A percentile compares a stretch with the other conserved stretches of the same genome.
Conservation (phyloP, 1,140 invertebrate species). For the Drosophila melanica region DNA sequence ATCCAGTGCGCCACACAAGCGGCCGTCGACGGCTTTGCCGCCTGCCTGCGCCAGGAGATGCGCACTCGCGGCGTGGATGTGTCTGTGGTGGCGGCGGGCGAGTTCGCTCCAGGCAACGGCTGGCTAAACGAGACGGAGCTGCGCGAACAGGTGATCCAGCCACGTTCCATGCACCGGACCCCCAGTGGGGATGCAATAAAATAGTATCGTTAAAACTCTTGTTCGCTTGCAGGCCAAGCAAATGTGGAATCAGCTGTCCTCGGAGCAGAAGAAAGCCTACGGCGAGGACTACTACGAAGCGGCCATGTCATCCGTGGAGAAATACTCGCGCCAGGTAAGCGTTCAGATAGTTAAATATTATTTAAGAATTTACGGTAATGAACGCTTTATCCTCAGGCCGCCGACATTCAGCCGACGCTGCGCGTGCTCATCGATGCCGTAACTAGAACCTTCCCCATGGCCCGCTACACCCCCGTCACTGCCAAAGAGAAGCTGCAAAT, state of each 20-base stretch:
- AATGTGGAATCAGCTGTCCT: conserved; percentile 91
- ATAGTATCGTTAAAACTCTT: conserved; percentile 69
- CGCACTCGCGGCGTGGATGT: conserved; percentile 90
- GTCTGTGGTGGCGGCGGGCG: conserved; percentile 92
- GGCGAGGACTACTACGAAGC: conserved; percentile 92
- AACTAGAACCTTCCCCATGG: conserved; percentile 91
- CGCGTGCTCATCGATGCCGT: conserved; percentile 89
- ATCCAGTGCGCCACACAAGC: conserved; percentile 91
- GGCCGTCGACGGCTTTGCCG: conserved; percentile 91
- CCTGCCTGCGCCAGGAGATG: conserved; percentile 92
- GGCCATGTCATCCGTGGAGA: conserved; percentile 89
- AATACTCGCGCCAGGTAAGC: conserved; percentile 87
- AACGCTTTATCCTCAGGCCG: conserved; percentile 85
- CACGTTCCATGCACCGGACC: conserved; percentile 18
- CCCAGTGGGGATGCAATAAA: conserved; percentile 15
- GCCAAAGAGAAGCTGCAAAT: conserved; percentile 90
- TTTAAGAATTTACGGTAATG: conserved; percentile 15
- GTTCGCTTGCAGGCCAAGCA: conserved; percentile 86
- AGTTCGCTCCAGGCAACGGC: conserved; percentile 90
- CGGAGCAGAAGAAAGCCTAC: conserved; percentile 90
- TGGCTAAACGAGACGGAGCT: conserved; percentile 90
- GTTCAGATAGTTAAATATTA: background rate
- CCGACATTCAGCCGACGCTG: conserved; percentile 89
- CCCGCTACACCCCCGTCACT: conserved; percentile 91
- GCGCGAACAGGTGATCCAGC: conserved; percentile 87